A percentile compares a stretch with the other conserved stretches of the same genome.
These are phyloP conservation scores for Platynereis dumerilii DNA, from an alignment of 2,888 invertebrate genomes.

Conservation along the genomic window DNA sequence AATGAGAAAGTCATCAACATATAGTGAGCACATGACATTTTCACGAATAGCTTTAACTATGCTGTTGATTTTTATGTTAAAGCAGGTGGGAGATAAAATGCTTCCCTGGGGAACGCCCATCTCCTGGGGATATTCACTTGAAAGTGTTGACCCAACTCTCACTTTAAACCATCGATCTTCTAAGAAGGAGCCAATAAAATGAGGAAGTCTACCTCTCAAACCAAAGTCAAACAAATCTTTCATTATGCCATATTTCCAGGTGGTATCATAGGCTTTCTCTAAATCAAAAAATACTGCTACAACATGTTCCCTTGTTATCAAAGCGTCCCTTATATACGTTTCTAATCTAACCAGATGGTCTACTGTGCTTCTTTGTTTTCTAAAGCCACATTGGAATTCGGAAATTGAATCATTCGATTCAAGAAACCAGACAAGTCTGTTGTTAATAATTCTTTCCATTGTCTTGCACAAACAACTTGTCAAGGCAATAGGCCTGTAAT, in stretches of 20 bases:
- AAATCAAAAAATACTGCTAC: conserved; percentile 38
- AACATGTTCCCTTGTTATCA: conserved; percentile 33
- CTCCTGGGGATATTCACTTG: conserved; percentile 7
- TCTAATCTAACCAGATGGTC: conserved; percentile 37
- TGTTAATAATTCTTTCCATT: conserved; percentile 42
- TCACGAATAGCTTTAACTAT: background rate
- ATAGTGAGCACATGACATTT: conserved; percentile 10
- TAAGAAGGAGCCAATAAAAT: conserved; percentile 28
- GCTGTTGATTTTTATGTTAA: conserved; percentile 13
- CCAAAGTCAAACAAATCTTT: conserved; percentile 31
- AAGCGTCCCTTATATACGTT: conserved; percentile 36
- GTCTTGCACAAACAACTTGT: conserved; percentile 45
- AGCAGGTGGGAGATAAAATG: conserved; percentile 21
- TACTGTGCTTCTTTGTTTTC: conserved; percentile 26
- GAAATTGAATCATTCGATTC: conserved; percentile 35
- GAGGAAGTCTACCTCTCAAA: conserved; percentile 31
- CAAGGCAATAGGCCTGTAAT: conserved; percentile 44
- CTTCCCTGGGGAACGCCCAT: conserved; percentile 23
- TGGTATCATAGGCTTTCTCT: conserved; percentile 33
- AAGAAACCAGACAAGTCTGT: conserved; percentile 39
- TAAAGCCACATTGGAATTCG: conserved; percentile 34
- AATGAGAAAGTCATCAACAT: conserved; percentile 23
- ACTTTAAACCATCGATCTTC: conserved; percentile 16
- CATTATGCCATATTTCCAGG: conserved; percentile 34
- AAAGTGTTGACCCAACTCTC: conserved; percentile 15